phyloP scores from a whole-genome alignment of 2,113 vertebrate genomes.

The Collichthys lucidus region DNA sequence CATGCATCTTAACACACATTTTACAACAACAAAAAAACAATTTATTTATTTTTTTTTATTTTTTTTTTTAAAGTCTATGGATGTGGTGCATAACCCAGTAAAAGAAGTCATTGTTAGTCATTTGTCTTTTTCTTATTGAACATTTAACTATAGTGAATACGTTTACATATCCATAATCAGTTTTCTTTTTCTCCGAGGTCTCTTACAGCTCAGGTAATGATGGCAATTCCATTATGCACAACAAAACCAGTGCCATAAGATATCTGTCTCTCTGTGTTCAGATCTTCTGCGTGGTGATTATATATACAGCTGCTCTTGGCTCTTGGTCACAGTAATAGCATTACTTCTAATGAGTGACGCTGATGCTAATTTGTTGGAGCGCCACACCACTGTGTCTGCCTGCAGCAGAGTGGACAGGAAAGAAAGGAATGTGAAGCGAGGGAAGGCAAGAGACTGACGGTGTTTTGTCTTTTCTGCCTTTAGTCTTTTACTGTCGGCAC shows the following conservation, averaged over 20 bases:
- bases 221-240: neutral
- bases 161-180: neutral
- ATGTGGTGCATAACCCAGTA: neutral
- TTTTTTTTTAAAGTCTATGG: no score
- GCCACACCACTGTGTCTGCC: constrained; percentile 76
- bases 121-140: neutral
- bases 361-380: constrained; percentile 56
- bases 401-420: constrained; percentile 75
- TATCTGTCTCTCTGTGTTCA: constrained; percentile 15
- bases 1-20: no score
- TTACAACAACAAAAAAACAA: no score
- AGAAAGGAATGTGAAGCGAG: neutral
- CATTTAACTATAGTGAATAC: neutral
- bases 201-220: neutral
- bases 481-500: constrained; percentile 5
- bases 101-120: neutral
- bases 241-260: neutral
- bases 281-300: constrained; percentile 9
- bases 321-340: constrained; percentile 50
- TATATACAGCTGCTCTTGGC: constrained; percentile 20
- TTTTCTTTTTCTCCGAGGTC: constrained; percentile 1
- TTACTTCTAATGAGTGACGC: constrained; percentile 47
- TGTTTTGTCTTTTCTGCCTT: neutral
- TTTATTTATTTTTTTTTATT: no score
- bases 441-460: neutral